Percentiles rank a stretch among this genome's conserved stretches.
phyloP scores from a whole-genome alignment of 2,797 vertebrate genomes.

The Cirrhinus mrigala region DNA sequence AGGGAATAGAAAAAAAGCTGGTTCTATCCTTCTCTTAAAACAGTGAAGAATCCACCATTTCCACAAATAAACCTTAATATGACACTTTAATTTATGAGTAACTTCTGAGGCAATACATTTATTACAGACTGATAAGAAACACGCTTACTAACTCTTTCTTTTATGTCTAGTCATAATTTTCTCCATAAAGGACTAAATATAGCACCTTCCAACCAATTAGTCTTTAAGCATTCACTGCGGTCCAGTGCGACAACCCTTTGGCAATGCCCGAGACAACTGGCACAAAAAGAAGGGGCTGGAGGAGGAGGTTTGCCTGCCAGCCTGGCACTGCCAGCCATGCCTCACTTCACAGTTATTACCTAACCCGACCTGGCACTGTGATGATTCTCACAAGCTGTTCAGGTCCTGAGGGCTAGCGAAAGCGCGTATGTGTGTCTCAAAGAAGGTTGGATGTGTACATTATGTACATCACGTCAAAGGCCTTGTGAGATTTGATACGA shows the following conservation, averaged over 20 bases:
- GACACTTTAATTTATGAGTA: conserved; percentile 48
- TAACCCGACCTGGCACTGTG: conserved; percentile 35
- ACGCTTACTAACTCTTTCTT: conserved; percentile 11
- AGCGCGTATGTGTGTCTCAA: background rate
- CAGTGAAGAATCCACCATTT: conserved; percentile 47
- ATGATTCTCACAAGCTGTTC: conserved; percentile 7
- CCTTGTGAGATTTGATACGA: background rate
- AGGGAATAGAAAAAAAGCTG: conserved; percentile 41
- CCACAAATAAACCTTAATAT: conserved; percentile 41
- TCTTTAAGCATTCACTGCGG: conserved; percentile 40
- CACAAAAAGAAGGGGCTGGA: conserved; percentile 31
- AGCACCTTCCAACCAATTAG: conserved; percentile 51
- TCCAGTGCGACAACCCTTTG: conserved; percentile 46
- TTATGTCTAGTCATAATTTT: conserved; percentile 49
- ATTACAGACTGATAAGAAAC: conserved; percentile 52
- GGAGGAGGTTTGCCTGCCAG: conserved; percentile 39
- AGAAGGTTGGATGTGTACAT: background rate
- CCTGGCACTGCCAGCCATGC: conserved; percentile 34
- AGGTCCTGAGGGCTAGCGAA: background rate
- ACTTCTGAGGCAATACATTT: conserved; percentile 50
- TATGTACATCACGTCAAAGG: background rate
- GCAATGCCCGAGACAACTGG: conserved; percentile 48
- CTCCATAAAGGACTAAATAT: conserved; percentile 48
- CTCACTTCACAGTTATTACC: conserved; percentile 46
- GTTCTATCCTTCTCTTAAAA: conserved; percentile 53